phyloP scores from a whole-genome alignment of 2,888 invertebrate genomes.

The Pyrochroa serraticornis region DNA sequence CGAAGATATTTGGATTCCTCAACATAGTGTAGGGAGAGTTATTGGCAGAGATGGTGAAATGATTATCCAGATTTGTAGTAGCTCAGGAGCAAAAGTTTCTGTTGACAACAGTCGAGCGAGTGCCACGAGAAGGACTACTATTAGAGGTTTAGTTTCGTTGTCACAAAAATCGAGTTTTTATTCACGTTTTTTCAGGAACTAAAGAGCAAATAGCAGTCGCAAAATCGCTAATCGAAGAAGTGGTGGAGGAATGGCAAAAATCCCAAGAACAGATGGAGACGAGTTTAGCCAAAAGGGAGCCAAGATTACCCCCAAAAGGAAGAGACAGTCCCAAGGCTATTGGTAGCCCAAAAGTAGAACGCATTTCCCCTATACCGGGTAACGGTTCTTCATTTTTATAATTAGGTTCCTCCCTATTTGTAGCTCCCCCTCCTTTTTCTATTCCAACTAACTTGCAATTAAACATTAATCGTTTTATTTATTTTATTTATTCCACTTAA shows the following conservation, averaged over 20 bases:
- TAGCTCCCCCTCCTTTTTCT: too few species aligned
- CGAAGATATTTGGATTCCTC: constrained; percentile 71
- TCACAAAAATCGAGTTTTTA: background rate
- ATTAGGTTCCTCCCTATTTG: too few species aligned
- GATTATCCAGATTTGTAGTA: constrained; percentile 72
- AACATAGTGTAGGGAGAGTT: constrained; percentile 71
- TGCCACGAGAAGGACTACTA: constrained; percentile 43
- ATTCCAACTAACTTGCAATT: too few species aligned
- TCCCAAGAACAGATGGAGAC: constrained; percentile 56
- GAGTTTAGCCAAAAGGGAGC: constrained; percentile 61
- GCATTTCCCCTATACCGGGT: constrained; percentile 50
- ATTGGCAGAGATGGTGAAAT: constrained; percentile 78
- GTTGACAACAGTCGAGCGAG: constrained; percentile 52
- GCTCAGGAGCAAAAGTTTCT: constrained; percentile 75
- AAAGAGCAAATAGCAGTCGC: constrained; percentile 77
- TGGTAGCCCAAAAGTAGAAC: constrained; percentile 49
- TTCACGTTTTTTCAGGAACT: constrained; percentile 63
- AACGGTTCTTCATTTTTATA: constrained; percentile 2
- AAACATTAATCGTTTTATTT: too few species aligned
- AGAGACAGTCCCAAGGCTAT: constrained; percentile 34
- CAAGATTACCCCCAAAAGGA: constrained; percentile 54
- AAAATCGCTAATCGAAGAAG: constrained; percentile 72
- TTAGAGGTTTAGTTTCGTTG: constrained; percentile 44
- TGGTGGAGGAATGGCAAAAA: constrained; percentile 65
- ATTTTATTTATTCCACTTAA: too few species aligned